Evolutionary conservation across 2,113 vertebrate genomes (phyloP).

Genomic region (Sorex araneus): DNA sequence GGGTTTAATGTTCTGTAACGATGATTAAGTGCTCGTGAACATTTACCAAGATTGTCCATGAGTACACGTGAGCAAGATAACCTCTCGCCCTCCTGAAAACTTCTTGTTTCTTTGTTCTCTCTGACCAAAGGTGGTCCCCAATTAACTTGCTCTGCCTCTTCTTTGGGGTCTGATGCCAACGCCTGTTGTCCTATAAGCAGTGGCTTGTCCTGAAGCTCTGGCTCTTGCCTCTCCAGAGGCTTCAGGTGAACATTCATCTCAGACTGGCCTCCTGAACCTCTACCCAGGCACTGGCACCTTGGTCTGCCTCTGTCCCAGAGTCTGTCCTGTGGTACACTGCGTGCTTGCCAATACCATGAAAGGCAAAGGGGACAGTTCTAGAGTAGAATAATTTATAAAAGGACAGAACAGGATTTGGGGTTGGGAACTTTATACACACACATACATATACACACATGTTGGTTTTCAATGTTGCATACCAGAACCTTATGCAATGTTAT

Average conservation of each 20-base stretch:
- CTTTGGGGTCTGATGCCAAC: too few relatives aligned
- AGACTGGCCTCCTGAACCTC: conserved; percentile 6
- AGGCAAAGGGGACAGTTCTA: background rate
- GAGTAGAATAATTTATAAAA: background rate
- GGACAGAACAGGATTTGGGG: background rate
- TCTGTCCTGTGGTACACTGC: background rate
- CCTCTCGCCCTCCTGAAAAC: background rate
- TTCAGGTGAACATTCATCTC: conserved; percentile 28
- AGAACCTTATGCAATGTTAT: background rate
- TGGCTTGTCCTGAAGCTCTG: background rate
- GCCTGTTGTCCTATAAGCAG: background rate
- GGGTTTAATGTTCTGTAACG: background rate
- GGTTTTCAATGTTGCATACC: background rate
- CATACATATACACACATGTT: background rate
- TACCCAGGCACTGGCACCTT: background rate
- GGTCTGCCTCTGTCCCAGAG: background rate
- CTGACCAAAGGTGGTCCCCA: background rate
- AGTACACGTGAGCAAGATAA: background rate
- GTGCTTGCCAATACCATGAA: background rate
- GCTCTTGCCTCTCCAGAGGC: background rate
- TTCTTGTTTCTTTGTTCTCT: conserved; percentile 21
- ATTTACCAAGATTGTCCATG: background rate
- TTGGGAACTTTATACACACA: background rate
- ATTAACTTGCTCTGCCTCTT: background rate
- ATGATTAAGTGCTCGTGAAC: background rate